Evolutionary conservation across 2,888 invertebrate genomes (phyloP).

Genomic region (Toxonevra muliebris): DNA sequence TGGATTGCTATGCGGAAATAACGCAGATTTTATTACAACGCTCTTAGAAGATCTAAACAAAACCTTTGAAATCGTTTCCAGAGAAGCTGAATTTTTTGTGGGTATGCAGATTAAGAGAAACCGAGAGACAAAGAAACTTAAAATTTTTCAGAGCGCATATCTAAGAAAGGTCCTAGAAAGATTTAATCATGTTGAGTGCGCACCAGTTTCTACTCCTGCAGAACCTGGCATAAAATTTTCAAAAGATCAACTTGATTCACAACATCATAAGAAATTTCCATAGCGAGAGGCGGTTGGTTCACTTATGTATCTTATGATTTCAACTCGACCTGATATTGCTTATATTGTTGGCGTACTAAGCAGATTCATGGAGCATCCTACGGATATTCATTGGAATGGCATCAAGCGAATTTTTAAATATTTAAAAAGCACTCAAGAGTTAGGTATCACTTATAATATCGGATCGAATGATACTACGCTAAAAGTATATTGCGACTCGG

Average conservation of each 20-base stretch:
- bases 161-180: constrained; percentile 17
- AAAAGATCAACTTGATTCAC: neutral
- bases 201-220: constrained; percentile 14
- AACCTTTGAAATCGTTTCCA: too few species aligned
- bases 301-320: constrained; percentile 28
- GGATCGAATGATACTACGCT: constrained; percentile 1
- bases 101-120: too few species aligned
- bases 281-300: constrained; percentile 30
- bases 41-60: too few species aligned
- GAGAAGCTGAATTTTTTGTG: too few species aligned
- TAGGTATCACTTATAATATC: constrained; percentile 23
- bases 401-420: constrained; percentile 30
- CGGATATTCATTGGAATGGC: constrained; percentile 23
- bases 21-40: too few species aligned
- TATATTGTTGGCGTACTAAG: constrained; percentile 28
- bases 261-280: constrained; percentile 7
- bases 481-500: constrained; percentile 27
- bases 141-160: too few species aligned
- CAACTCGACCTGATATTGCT: constrained; percentile 24
- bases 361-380: constrained; percentile 26
- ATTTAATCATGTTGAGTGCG: constrained; percentile 26
- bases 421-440: constrained; percentile 20
- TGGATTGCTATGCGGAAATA: too few species aligned
- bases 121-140: too few species aligned
- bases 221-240: constrained; percentile 19